Base-by-base conservation (phyloP, 2,113 vertebrate species). In the Cinclus cinclus region DNA sequence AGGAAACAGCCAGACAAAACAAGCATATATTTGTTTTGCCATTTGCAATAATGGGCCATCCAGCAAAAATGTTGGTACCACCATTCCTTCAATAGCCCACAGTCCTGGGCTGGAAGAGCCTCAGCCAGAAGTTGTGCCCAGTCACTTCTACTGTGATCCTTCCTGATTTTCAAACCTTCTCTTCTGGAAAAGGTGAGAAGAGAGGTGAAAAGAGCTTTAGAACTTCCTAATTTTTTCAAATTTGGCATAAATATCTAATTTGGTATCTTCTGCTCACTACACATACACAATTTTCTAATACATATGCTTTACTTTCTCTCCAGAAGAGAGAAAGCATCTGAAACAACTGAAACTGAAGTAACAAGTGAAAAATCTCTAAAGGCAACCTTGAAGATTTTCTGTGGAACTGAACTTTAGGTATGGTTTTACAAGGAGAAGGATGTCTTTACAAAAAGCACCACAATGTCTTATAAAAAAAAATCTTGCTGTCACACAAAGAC, bases 61-160 rank as follows among this genome's bases (percentile, higher is more conserved):
- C 44, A 67, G 1, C 15, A 5, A 27, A 55, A 37, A 25, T 21
- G 28, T 5, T 69, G 79, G 12, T 88, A 46, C 12, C 9, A 4
- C 28, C 15, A 1, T 0, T 3, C 59, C 60, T 73, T 13, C 9
- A 55, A 15, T 15, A 44, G 8, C 15, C 9, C 13, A 7, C 31
- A 59, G 2, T 30, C 6, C 1, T 37, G 5, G 65, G 30, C n/a
- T 62, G 14, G 37, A n/a, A 31, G 33, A 58, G 28, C 10, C 12
- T 56, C n/a, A 52, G 53, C 44, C 1, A 1, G 4, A 19, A 62
- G 11, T 46, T 86, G 42, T 42, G 8, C 41, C 44, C 18, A 15
- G 0, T 50, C 18, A 9, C 49, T 71, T 59, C 39, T 59, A 1
- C 33, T 41, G 39, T 35, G 53, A 35, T 52, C 20, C 30, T 59